phyloP scores from a whole-genome alignment of 2,888 invertebrate genomes.

The Chaitophorus viminalis region DNA sequence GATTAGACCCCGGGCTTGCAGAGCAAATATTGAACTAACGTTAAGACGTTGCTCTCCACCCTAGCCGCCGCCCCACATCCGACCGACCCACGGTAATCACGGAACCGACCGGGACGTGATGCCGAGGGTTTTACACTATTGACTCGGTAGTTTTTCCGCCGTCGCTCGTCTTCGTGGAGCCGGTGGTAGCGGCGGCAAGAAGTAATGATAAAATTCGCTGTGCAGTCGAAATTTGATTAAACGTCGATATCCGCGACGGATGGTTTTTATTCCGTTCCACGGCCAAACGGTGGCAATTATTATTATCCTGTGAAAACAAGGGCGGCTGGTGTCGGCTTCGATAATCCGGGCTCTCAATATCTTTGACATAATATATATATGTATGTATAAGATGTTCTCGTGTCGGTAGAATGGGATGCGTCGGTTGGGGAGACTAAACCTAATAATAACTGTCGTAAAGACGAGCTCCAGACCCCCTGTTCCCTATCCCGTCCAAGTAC shows the following conservation, averaged over 20 bases:
- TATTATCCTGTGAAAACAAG: not conserved
- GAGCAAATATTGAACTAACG: slow-evolving; percentile 61
- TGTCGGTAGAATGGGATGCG: not conserved
- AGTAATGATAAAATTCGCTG: slow-evolving; percentile 18
- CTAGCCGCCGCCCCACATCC: slow-evolving; percentile 1
- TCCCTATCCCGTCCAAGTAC: not conserved
- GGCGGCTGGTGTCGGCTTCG: slow-evolving; percentile 38
- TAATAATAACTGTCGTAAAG: slow-evolving; percentile 62
- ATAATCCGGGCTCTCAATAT: slow-evolving; percentile 49
- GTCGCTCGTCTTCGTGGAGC: not conserved
- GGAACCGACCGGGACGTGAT: slow-evolving; percentile 47
- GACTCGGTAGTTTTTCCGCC: slow-evolving; percentile 56
- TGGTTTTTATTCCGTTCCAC: slow-evolving; percentile 39
- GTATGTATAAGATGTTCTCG: not conserved
- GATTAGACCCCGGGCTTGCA: slow-evolving; percentile 58
- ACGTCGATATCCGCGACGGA: slow-evolving; percentile 37
- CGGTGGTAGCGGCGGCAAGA: not conserved
- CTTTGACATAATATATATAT: not conserved
- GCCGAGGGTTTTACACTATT: slow-evolving; percentile 54
- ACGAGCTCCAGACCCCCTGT: slow-evolving; percentile 38
- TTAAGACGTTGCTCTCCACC: slow-evolving; percentile 55
- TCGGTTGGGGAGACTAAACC: slow-evolving; percentile 29
- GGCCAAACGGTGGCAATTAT: slow-evolving; percentile 2
- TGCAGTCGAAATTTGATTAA: slow-evolving; percentile 34
- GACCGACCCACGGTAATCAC: slow-evolving; percentile 52